Conservation (phyloP, 2,113 vertebrate species). For the Callipepla californica region DNA sequence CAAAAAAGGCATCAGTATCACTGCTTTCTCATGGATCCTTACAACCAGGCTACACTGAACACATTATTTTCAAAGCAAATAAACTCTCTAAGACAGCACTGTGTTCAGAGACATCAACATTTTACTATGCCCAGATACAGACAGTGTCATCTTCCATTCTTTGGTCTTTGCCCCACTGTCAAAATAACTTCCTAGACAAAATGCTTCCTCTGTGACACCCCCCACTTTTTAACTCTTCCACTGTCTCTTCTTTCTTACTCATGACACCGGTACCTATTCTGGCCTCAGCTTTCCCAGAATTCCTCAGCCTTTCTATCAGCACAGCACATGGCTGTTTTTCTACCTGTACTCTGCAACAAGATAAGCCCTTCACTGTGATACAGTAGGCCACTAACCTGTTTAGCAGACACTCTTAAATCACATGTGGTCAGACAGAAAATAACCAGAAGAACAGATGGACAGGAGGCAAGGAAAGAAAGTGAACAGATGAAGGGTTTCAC, state of each 20-base stretch:
- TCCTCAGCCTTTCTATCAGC: not conserved
- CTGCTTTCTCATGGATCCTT: not conserved
- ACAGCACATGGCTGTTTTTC: not conserved
- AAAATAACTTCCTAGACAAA: not conserved
- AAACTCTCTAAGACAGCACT: not conserved
- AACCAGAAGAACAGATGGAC: not conserved
- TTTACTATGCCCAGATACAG: not conserved
- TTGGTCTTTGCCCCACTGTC: not conserved
- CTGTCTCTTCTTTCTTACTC: not conserved
- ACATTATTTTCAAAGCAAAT: not conserved
- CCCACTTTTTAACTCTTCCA: not conserved
- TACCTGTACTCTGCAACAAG: not conserved
- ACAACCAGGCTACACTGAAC: not conserved
- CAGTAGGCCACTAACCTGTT: not conserved
- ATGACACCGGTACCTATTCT: not conserved
- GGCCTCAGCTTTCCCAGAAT: not conserved
- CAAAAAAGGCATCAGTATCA: not conserved
- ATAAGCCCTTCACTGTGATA: constrained; percentile 12
- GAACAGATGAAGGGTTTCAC: not conserved
- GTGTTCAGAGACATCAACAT: not conserved
- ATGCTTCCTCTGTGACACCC: not conserved
- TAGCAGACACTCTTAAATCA: constrained; percentile 15
- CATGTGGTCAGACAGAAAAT: constrained; percentile 1
- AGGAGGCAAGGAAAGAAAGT: not conserved
- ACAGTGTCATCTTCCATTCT: not conserved